Evolutionary conservation across 2,113 vertebrate genomes (phyloP).

Genomic region (Pluvialis apricaria): DNA sequence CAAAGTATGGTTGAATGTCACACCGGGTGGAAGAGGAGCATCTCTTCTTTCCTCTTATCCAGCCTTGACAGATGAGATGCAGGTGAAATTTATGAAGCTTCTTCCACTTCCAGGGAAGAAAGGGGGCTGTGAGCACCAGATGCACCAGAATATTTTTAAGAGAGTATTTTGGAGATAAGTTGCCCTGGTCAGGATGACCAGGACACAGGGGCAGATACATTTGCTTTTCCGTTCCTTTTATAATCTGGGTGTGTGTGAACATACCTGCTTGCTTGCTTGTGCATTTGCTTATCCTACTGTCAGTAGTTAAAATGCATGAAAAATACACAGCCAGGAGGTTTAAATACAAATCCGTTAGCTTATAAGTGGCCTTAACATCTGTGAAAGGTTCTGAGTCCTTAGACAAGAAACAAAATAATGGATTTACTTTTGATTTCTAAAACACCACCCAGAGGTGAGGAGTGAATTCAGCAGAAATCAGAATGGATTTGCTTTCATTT

Average conservation of each 20-base stretch:
- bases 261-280: not conserved
- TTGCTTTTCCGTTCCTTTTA: not conserved
- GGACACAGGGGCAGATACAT: not conserved
- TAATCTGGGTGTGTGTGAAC: not conserved
- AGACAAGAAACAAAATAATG: conserved; percentile 14
- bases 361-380: conserved; percentile 37
- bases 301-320: conserved; percentile 31
- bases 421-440: conserved; percentile 32
- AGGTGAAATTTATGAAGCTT: not conserved
- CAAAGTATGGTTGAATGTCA: not conserved
- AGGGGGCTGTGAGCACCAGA: not conserved
- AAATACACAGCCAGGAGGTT: conserved; percentile 14
- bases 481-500: not conserved
- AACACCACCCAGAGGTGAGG: conserved; percentile 35
- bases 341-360: not conserved
- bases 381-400: not conserved
- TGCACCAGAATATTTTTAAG: not conserved
- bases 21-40: not conserved
- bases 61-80: not conserved
- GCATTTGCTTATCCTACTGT: not conserved
- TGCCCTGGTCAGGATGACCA: not conserved
- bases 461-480: not conserved
- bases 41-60: not conserved
- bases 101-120: not conserved
- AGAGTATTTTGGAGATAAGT: not conserved